These are phyloP conservation scores for Dendroctonus valens DNA, from an alignment of 1,140 invertebrate genomes.

Conservation along the genomic window DNA sequence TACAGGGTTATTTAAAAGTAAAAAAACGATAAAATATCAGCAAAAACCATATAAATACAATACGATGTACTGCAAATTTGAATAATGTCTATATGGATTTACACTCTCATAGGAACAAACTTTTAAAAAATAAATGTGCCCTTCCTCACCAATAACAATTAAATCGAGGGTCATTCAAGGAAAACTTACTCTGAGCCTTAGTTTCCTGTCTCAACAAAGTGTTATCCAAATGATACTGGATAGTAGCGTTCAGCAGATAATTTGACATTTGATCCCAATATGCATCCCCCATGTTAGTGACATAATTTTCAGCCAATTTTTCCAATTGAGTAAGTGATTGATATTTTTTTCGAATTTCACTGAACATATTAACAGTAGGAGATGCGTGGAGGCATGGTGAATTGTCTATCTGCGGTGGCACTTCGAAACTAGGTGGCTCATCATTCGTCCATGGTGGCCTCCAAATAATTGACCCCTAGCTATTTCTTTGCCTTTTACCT, in stretches of 20 bases:
- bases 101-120: slow-evolving; percentile 33
- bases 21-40: slow-evolving; percentile 25
- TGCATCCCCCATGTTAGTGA: not conserved
- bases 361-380: not conserved
- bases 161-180: slow-evolving; percentile 7
- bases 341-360: slow-evolving; percentile 8
- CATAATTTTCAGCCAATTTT: slow-evolving; percentile 14
- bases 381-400: slow-evolving; percentile 5
- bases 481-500: slow-evolving; percentile 60
- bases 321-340: slow-evolving; percentile 2
- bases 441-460: slow-evolving; percentile 34
- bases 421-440: slow-evolving; percentile 20
- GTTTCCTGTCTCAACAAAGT: slow-evolving; percentile 6
- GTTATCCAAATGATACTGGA: slow-evolving; percentile 18
- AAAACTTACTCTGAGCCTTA: slow-evolving; percentile 9
- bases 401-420: not conserved
- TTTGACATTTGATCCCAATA: slow-evolving; percentile 22
- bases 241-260: slow-evolving; percentile 14
- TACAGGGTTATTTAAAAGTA: slow-evolving; percentile 11
- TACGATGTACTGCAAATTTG: slow-evolving; percentile 12
- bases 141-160: slow-evolving; percentile 24
- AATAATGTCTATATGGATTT: slow-evolving; percentile 9
- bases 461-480: slow-evolving; percentile 58
- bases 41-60: slow-evolving; percentile 24
- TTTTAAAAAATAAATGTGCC: slow-evolving; percentile 21